Evolutionary conservation across 2,113 vertebrate genomes (phyloP).

Genomic region (Heterotilapia buettikoferi): DNA sequence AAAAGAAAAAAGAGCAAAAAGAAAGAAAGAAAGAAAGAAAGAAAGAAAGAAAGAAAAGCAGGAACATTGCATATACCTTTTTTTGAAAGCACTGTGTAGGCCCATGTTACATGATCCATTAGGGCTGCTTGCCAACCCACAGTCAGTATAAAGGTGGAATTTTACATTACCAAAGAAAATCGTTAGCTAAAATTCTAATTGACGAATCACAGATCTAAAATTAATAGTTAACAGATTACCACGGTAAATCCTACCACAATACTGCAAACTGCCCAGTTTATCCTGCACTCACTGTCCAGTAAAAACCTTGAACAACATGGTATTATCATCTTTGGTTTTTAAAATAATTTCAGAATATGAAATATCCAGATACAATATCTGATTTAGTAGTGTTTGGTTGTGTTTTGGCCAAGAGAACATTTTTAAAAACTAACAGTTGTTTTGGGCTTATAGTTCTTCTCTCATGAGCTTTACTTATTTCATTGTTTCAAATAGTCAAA

Average conservation of each 20-base stretch:
- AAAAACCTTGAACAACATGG: background rate
- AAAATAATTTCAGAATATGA: background rate
- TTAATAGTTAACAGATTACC: background rate
- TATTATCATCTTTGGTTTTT: background rate
- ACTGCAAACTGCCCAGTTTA: background rate
- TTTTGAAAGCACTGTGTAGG: background rate
- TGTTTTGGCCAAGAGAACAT: background rate
- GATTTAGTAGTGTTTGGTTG: background rate
- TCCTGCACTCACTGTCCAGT: background rate
- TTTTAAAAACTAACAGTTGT: background rate
- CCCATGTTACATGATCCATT: background rate
- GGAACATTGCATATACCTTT: background rate
- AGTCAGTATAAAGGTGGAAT: background rate
- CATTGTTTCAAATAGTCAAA: background rate
- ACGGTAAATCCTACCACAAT: background rate
- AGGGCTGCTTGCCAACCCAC: background rate
- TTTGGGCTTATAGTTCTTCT: background rate
- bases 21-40: background rate
- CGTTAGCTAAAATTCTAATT: background rate
- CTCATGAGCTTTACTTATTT: background rate
- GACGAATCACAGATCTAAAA: background rate
- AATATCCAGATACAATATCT: background rate
- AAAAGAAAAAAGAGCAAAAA: background rate
- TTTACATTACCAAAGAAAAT: background rate
- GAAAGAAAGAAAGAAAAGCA: background rate